phyloP scores from a whole-genome alignment of 2,797 vertebrate genomes.

The Chloroceryle amazona region DNA sequence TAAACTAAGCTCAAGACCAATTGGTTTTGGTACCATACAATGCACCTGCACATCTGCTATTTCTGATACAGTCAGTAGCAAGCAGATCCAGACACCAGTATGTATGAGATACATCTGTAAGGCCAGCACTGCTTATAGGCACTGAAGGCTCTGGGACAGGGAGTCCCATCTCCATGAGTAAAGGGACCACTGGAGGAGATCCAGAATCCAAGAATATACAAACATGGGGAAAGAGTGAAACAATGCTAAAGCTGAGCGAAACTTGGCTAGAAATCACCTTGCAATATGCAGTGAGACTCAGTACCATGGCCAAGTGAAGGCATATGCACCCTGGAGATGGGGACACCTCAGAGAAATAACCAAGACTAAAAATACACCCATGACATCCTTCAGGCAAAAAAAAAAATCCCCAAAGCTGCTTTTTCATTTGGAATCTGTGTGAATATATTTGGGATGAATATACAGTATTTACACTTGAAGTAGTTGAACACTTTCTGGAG shows the following conservation, averaged over 20 bases:
- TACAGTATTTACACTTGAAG: not conserved
- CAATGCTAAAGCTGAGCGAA: not conserved
- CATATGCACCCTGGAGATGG: not conserved
- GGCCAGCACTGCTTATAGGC: not conserved
- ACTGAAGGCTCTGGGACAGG: not conserved
- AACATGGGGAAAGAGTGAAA: not conserved
- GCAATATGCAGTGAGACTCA: not conserved
- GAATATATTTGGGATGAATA: not conserved
- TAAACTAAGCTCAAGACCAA: not conserved
- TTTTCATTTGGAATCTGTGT: not conserved
- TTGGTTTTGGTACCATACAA: not conserved
- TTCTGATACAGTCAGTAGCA: not conserved
- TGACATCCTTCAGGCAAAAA: not conserved
- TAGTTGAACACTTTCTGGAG: not conserved
- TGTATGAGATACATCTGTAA: not conserved
- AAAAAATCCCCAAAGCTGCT: not conserved
- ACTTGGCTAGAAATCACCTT: not conserved
- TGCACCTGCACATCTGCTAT: rapidly evolving
- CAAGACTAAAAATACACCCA: not conserved
- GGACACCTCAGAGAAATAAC: not conserved
- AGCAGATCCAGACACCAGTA: not conserved
- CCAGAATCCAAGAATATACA: not conserved
- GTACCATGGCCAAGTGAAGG: not conserved
- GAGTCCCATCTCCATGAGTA: rapidly evolving
- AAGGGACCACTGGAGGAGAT: not conserved